Percentiles rank a stretch among this genome's conserved stretches.
phyloP scores from a whole-genome alignment of 2,888 invertebrate genomes.

The Drosophila mettleri region DNA sequence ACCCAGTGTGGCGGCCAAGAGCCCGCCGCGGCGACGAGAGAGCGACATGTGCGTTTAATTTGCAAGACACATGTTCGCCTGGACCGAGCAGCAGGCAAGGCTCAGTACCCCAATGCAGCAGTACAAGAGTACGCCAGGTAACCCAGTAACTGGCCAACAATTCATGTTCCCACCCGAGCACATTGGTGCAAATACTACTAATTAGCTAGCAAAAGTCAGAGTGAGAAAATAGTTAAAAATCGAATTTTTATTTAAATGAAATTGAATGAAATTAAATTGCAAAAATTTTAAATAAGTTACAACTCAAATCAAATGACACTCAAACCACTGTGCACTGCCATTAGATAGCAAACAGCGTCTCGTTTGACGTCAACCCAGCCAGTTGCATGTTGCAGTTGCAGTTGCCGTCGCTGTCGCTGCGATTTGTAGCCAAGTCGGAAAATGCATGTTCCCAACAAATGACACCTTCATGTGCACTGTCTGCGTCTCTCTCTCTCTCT shows the following conservation, averaged over 20 bases:
- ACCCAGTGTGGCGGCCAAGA: conserved; percentile 4
- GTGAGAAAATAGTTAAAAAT: background rate
- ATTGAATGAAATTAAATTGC: background rate
- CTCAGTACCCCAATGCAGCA: conserved; percentile 1
- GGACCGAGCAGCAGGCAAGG: conserved; percentile 24
- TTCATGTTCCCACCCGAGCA: conserved; percentile 39
- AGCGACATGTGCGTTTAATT: conserved; percentile 83
- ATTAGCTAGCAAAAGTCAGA: background rate
- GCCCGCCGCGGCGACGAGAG: conserved; percentile 30
- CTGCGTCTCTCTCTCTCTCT: background rate
- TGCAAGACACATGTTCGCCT: conserved; percentile 78
- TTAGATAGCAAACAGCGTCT: conserved; percentile 51
- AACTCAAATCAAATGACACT: background rate
- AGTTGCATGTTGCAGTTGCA: conserved; percentile 49
- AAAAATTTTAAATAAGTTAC: background rate
- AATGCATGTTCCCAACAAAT: conserved; percentile 82
- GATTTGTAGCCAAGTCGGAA: conserved; percentile 80
- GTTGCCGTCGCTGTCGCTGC: conserved; percentile 65
- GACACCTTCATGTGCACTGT: conserved; percentile 78
- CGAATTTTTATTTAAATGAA: background rate
- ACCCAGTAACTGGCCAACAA: conserved; percentile 48
- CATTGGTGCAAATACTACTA: conserved; percentile 11
- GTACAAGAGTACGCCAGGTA: conserved; percentile 30
- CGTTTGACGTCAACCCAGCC: conserved; percentile 33
- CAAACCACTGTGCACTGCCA: conserved; percentile 54